Base-by-base conservation (phyloP, 1,140 invertebrate species). In the Calephelis virginiensis region DNA sequence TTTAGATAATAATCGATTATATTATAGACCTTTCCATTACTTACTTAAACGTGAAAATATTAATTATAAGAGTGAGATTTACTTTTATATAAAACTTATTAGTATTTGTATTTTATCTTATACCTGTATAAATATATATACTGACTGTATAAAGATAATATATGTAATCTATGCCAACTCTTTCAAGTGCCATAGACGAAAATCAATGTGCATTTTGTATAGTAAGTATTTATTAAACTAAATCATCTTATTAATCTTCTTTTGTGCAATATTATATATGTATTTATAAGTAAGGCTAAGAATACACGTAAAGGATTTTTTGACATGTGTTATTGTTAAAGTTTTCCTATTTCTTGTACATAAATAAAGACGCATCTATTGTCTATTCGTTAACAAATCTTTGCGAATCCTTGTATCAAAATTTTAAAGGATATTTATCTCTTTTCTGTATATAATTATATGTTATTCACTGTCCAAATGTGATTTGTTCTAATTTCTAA, bases 71-170 rank as follows among this genome's bases (percentile, higher is more conserved):
- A 5, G 40, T 17, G n/a, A 28, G 17, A 28, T 17, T 53, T 53
- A 17, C 10, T 53, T 28, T 53, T 53, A 53, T 53, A 28, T 53
- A 6, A 53, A 53, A 53, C 5, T 17, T 53, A 14, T 53, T 14
- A 50, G n/a, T 50, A 50, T 53, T 14, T 53, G 11, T 43, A 43
- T 45, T 64, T 10, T 53, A 40, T 64, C 63, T 64, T 64, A 14
- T 64, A 64, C 63, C 63, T 64, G 63, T 64, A 64, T 64, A 64
- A 14, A 50, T 64, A 64, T 43, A 40, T 64, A 64, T 14, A 64
- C 63, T 56, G 63, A 50, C 28, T 64, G 60, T 53, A 53, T 53
- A 53, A 53, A 53, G 49, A 53, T 53, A 53, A 17, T 53, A 53
- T 53, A 53, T 53, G 14, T 53, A 53, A 17, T 53, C 14, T 53